Conservation (phyloP, 2,888 invertebrate species). For the Epinotia brunnichana region DNA sequence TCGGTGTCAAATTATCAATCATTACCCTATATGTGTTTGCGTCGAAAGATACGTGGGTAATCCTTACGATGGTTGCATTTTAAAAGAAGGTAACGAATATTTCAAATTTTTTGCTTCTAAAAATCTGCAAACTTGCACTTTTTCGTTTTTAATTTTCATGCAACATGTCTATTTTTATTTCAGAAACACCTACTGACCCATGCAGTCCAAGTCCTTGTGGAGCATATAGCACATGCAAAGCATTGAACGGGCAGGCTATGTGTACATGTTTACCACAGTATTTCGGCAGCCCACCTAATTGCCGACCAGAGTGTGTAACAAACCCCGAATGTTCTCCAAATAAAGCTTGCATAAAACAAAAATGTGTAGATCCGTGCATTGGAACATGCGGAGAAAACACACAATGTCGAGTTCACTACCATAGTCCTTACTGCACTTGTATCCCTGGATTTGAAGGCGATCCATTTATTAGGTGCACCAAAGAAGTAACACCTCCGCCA, state of each 20-base stretch:
- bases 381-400: slow-evolving; percentile 89
- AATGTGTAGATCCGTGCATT: slow-evolving; percentile 91
- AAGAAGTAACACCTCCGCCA: slow-evolving; percentile 80
- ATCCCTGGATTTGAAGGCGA: slow-evolving; percentile 88
- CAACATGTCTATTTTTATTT: slow-evolving; percentile 45
- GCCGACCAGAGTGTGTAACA: slow-evolving; percentile 90
- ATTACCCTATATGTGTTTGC: slow-evolving; percentile 90
- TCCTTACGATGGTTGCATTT: slow-evolving; percentile 83
- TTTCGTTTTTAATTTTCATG: neutral
- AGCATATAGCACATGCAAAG: slow-evolving; percentile 88
- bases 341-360: slow-evolving; percentile 89
- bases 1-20: slow-evolving; percentile 89
- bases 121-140: neutral
- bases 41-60: slow-evolving; percentile 86
- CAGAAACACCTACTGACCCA: slow-evolving; percentile 82
- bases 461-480: slow-evolving; percentile 85
- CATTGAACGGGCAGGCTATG: slow-evolving; percentile 85
- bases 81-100: slow-evolving; percentile 65
- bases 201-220: slow-evolving; percentile 92
- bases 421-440: slow-evolving; percentile 89
- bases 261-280: slow-evolving; percentile 88
- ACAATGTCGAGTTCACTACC: slow-evolving; percentile 87
- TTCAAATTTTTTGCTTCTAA: neutral
- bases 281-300: slow-evolving; percentile 89
- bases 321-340: slow-evolving; percentile 91